These are phyloP conservation scores for Mormyrus hasselquistii DNA, from an alignment of 2,797 vertebrate species.

Conservation along the genomic window DNA sequence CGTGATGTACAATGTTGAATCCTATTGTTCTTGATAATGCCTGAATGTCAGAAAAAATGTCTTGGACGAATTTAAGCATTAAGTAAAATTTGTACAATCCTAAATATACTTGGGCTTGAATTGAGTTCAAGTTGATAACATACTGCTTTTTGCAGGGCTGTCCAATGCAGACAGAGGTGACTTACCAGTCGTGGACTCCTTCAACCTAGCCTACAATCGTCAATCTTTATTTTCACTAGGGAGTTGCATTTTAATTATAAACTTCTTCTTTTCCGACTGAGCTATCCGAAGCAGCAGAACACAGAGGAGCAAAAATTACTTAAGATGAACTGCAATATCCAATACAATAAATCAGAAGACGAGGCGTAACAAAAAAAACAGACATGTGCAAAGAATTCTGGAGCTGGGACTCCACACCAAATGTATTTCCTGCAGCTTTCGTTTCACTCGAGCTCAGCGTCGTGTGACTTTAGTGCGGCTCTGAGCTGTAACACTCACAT, in stretches of 20 bases:
- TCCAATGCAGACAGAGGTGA: neutral
- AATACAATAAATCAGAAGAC: constrained; percentile 3
- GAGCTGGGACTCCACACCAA: neutral
- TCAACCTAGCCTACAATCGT: neutral
- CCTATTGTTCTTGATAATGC: neutral
- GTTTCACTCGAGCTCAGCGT: neutral
- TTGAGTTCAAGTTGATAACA: neutral
- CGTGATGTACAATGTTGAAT: neutral
- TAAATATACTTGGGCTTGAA: neutral
- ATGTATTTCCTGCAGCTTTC: neutral
- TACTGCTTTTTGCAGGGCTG: neutral
- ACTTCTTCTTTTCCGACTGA: neutral
- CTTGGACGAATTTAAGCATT: neutral
- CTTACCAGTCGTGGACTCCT: neutral
- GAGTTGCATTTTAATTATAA: neutral
- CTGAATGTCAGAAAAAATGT: neutral
- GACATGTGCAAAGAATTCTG: neutral
- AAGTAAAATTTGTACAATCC: neutral
- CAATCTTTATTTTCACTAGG: neutral
- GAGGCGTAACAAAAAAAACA: neutral
- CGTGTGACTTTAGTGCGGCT: neutral
- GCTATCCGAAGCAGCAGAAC: neutral
- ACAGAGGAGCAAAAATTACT: neutral
- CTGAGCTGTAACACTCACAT: neutral
- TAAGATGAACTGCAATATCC: neutral